These are phyloP conservation scores for Mantis religiosa DNA, from an alignment of 2,888 invertebrate species.

Conservation along the genomic window DNA sequence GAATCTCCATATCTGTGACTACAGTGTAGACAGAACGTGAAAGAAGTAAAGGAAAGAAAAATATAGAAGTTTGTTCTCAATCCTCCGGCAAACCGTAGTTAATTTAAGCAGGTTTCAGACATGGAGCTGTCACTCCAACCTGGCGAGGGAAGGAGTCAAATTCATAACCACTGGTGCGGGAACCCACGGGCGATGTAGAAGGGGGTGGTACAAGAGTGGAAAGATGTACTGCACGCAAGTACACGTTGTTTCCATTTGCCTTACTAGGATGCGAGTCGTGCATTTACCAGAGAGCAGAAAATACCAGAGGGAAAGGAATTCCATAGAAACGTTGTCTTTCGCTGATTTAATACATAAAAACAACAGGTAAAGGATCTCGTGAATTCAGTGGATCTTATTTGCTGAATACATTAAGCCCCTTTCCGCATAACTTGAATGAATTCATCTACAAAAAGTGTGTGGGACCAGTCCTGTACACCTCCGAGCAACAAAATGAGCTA, in stretches of 20 bases:
- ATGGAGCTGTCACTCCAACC: not conserved
- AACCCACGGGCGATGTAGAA: not conserved
- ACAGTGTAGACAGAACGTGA: not conserved
- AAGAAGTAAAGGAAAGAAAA: not conserved
- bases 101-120: not conserved
- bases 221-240: not conserved
- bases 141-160: not conserved
- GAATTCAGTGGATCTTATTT: too few relatives aligned
- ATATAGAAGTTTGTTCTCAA: not conserved
- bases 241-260: not conserved
- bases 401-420: too few relatives aligned
- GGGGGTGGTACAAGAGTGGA: not conserved
- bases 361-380: too few relatives aligned
- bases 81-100: not conserved
- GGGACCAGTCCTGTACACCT: too few relatives aligned
- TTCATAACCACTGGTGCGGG: not conserved
- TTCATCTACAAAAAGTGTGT: too few relatives aligned
- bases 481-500: too few relatives aligned
- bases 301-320: too few relatives aligned
- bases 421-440: too few relatives aligned
- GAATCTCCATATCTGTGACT: not conserved
- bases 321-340: too few relatives aligned
- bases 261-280: not conserved
- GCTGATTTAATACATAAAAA: too few relatives aligned
- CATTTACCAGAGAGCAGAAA: too few relatives aligned